Evolutionary conservation across 2,888 invertebrate species (phyloP).

Genomic region (Agelastica alni): DNA sequence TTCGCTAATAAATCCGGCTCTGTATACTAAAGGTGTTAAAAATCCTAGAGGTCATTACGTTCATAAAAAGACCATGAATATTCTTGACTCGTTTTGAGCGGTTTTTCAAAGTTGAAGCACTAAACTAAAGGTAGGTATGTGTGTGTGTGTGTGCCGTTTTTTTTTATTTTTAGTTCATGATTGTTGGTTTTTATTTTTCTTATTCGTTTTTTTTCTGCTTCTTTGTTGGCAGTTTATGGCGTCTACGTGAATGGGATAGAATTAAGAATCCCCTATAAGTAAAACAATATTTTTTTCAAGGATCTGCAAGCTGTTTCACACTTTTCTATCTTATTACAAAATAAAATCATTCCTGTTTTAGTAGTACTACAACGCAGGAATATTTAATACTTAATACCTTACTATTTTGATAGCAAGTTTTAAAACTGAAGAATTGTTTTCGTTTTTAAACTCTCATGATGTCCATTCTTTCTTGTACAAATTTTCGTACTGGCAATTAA

Average conservation of each 20-base stretch:
- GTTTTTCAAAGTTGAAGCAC: slow-evolving; percentile 9
- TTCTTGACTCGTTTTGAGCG: slow-evolving; percentile 12
- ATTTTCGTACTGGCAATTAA: too few species aligned
- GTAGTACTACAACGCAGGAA: too few species aligned
- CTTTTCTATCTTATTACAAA: too few species aligned
- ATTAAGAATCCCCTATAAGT: not conserved
- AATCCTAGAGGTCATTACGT: slow-evolving; percentile 12
- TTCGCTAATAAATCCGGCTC: not conserved
- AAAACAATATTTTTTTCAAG: not conserved
- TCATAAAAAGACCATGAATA: slow-evolving; percentile 13
- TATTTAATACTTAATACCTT: too few species aligned
- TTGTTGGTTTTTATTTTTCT: slow-evolving; percentile 16
- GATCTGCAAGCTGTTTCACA: too few species aligned
- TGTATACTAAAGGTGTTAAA: not conserved
- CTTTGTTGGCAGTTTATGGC: slow-evolving; percentile 9
- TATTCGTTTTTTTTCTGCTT: slow-evolving; percentile 7
- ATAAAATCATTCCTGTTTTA: too few species aligned
- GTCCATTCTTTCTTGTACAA: too few species aligned
- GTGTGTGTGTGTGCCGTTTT: slow-evolving; percentile 11
- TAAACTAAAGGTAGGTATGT: slow-evolving; percentile 13
- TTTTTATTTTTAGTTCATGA: slow-evolving; percentile 13
- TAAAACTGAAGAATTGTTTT: too few species aligned
- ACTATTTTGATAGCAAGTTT: too few species aligned
- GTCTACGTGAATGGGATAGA: slow-evolving; percentile 8
- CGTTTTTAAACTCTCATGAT: too few species aligned